Percentiles rank a stretch among this genome's conserved stretches.
Conservation (phyloP, 2,113 vertebrate genomes). For the Cromileptes altivelis region DNA sequence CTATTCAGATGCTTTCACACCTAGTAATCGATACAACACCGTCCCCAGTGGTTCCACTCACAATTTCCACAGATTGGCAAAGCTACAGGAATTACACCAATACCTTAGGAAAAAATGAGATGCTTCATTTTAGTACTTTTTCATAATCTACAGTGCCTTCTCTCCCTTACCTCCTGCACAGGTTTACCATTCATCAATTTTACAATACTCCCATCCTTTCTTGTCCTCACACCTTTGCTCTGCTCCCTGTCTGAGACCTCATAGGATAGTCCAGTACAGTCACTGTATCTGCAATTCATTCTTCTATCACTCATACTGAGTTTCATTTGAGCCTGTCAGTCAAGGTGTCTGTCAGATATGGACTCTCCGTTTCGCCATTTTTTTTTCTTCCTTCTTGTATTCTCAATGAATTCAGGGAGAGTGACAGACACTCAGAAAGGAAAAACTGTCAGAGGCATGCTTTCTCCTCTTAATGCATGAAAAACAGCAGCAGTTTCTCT, state of each 20-base stretch:
- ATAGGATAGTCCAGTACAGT: constrained; percentile 47
- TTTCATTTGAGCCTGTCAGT: constrained; percentile 84
- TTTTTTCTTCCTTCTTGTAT: constrained; percentile 57
- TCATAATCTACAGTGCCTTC: not conserved
- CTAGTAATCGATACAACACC: constrained; percentile 21
- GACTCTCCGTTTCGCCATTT: constrained; percentile 72
- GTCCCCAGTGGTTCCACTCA: constrained; percentile 21
- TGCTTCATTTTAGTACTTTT: constrained; percentile 35
- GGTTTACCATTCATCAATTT: constrained; percentile 42
- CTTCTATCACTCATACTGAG: constrained; percentile 70
- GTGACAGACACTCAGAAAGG: constrained; percentile 66
- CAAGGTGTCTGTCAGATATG: constrained; percentile 76
- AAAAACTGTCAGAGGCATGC: constrained; percentile 58
- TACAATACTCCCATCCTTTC: constrained; percentile 26
- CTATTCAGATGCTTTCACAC: constrained; percentile 37
- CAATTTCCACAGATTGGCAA: constrained; percentile 33
- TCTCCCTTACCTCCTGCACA: not conserved
- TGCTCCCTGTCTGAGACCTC: constrained; percentile 50
- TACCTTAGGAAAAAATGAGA: constrained; percentile 3
- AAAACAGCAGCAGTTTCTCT: constrained; percentile 41
- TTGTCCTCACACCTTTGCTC: constrained; percentile 24
- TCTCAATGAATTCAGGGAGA: constrained; percentile 71
- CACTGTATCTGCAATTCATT: constrained; percentile 76
- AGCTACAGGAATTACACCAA: constrained; percentile 31
- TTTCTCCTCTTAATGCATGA: constrained; percentile 48